phyloP scores from a whole-genome alignment of 2,888 invertebrate species.

The Halocaridina rubra region DNA sequence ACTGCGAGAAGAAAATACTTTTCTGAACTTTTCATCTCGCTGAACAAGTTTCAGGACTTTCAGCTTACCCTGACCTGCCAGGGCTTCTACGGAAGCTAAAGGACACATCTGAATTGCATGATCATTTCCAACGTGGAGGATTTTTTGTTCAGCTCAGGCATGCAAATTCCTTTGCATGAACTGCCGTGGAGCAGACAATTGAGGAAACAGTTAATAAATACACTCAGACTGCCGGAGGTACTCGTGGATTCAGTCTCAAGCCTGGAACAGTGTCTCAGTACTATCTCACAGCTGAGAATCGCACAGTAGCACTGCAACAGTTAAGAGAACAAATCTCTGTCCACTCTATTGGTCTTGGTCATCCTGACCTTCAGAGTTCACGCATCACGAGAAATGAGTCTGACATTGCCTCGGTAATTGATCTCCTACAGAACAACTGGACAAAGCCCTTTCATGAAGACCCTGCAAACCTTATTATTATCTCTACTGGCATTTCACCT shows the following conservation, averaged over 20 bases:
- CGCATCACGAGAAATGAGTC: not conserved
- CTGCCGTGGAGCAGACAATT: not conserved
- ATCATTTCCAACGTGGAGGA: not conserved
- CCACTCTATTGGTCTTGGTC: not conserved
- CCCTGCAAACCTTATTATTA: not conserved
- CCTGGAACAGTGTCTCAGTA: not conserved
- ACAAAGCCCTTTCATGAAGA: not conserved
- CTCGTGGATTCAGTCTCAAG: not conserved
- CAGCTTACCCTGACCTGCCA: slow-evolving; percentile 2
- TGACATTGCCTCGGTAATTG: not conserved
- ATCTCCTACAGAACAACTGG: not conserved
- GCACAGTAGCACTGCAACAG: not conserved
- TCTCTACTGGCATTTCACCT: not conserved
- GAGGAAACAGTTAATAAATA: not conserved
- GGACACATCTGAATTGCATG: not conserved
- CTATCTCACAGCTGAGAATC: not conserved
- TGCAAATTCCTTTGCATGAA: not conserved
- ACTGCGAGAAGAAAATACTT: not conserved
- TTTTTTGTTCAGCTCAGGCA: not conserved
- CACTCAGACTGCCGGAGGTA: not conserved
- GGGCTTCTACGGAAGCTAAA: not conserved
- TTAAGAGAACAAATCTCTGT: not conserved
- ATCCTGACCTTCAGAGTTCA: not conserved
- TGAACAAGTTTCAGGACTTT: not conserved
- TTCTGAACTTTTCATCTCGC: too few species aligned